Evolutionary conservation across 2,113 vertebrate species (phyloP).

Genomic region (Theristicus caerulescens): DNA sequence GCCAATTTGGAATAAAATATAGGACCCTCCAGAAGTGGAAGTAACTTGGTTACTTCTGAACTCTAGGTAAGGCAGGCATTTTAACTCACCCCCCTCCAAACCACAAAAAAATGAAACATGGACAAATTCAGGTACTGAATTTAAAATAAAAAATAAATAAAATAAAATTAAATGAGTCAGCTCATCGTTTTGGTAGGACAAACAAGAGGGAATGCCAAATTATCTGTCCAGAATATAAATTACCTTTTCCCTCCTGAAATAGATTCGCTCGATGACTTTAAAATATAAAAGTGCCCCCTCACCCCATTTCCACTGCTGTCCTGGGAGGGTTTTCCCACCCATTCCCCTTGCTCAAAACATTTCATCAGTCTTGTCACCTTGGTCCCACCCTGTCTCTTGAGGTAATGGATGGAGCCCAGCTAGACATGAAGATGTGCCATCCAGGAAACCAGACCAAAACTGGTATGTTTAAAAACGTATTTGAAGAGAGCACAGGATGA

Average conservation of each 20-base stretch:
- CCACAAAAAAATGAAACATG: conserved; percentile 3
- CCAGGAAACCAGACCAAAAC: conserved; percentile 65
- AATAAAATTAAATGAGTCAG: background rate
- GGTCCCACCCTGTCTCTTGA: conserved; percentile 34
- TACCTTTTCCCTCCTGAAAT: background rate
- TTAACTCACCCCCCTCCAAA: conserved; percentile 34
- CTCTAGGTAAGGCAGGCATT: conserved; percentile 38
- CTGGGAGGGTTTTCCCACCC: background rate
- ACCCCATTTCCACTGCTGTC: background rate
- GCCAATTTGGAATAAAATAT: conserved; percentile 63
- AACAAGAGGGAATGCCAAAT: conserved; percentile 29
- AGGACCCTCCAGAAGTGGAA: conserved; percentile 65
- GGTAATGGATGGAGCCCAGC: conserved; percentile 46
- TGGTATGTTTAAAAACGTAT: conserved; percentile 43
- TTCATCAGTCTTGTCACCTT: conserved; percentile 42
- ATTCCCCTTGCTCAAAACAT: background rate
- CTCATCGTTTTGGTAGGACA: conserved; percentile 7
- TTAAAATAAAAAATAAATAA: conserved; percentile 42
- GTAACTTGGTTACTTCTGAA: conserved; percentile 48
- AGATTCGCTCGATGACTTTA: background rate
- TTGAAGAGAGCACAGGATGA: conserved; percentile 18
- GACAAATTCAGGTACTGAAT: conserved; percentile 19
- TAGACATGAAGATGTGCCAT: conserved; percentile 59
- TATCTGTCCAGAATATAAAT: conserved; percentile 22
- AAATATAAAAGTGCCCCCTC: background rate